Conservation (phyloP, 2,888 invertebrate genomes). For the Trachelus iudaicus region DNA sequence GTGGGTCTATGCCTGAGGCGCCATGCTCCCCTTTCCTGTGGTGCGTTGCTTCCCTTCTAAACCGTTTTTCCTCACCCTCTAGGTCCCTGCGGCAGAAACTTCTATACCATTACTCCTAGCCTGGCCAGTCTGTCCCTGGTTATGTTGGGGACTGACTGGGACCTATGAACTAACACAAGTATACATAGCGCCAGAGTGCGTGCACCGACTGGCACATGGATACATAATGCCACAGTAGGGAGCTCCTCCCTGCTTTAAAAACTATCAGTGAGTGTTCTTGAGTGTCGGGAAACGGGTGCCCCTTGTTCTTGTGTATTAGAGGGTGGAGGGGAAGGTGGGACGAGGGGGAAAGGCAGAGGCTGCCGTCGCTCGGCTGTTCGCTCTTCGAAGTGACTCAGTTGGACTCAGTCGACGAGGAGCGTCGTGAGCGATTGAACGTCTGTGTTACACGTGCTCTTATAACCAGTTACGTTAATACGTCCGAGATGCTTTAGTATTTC, state of each 20-base stretch:
- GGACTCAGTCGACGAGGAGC: constrained; percentile 40
- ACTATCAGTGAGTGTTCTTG: constrained; percentile 39
- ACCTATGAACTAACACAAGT: not conserved
- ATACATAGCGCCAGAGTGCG: constrained; percentile 8
- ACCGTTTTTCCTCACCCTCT: not conserved
- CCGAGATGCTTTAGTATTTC: not conserved
- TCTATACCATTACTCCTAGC: not conserved
- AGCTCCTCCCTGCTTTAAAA: constrained; percentile 40
- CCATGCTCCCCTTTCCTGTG: not conserved
- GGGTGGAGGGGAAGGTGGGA: constrained; percentile 9
- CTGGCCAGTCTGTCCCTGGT: not conserved
- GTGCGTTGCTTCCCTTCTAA: not conserved
- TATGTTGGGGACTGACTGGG: not conserved
- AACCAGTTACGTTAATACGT: not conserved
- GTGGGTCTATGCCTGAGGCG: not conserved
- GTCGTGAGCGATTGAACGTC: constrained; percentile 23
- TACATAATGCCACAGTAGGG: not conserved
- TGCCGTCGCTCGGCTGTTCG: constrained; percentile 15
- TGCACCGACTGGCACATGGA: constrained; percentile 1
- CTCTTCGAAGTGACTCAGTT: constrained; percentile 38
- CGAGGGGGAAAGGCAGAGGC: constrained; percentile 26
- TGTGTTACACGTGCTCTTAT: not conserved
- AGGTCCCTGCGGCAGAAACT: not conserved
- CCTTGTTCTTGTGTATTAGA: not conserved
- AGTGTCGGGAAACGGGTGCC: constrained; percentile 9